Conservation (phyloP, 2,888 invertebrate genomes). For the Argynnis bischoffii region DNA sequence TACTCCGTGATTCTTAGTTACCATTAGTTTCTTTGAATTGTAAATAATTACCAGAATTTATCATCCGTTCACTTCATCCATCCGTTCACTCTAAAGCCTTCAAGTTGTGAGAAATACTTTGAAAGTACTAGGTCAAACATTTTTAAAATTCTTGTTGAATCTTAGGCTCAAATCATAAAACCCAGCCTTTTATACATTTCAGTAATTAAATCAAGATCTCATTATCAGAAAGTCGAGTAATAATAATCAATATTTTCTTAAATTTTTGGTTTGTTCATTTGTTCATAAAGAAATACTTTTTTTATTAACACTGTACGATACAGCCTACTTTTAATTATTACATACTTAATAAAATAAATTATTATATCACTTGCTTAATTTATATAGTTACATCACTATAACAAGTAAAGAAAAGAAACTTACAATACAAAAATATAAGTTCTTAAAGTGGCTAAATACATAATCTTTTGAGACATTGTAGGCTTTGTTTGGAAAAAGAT, state of each 20-base stretch:
- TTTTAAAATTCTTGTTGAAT: neutral
- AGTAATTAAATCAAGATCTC: too few relatives aligned
- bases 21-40: slow-evolving; percentile 14
- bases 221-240: too few relatives aligned
- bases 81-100: slow-evolving; percentile 31
- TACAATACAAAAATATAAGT: neutral
- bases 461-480: neutral
- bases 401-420: neutral
- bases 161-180: too few relatives aligned
- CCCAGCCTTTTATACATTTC: too few relatives aligned
- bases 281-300: too few relatives aligned
- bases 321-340: too few relatives aligned
- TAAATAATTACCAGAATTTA: slow-evolving; percentile 27
- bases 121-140: slow-evolving; percentile 7
- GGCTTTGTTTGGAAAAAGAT: slow-evolving; percentile 9
- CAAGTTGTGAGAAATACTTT: slow-evolving; percentile 23
- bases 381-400: too few relatives aligned
- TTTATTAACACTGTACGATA: too few relatives aligned
- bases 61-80: slow-evolving; percentile 31
- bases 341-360: too few relatives aligned
- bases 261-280: too few relatives aligned
- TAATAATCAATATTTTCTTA: too few relatives aligned
- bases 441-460: slow-evolving; percentile 1
- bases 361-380: too few relatives aligned
- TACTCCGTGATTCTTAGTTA: neutral